Base-by-base conservation (phyloP, 2,888 invertebrate genomes). In the Tenthredo notha region DNA sequence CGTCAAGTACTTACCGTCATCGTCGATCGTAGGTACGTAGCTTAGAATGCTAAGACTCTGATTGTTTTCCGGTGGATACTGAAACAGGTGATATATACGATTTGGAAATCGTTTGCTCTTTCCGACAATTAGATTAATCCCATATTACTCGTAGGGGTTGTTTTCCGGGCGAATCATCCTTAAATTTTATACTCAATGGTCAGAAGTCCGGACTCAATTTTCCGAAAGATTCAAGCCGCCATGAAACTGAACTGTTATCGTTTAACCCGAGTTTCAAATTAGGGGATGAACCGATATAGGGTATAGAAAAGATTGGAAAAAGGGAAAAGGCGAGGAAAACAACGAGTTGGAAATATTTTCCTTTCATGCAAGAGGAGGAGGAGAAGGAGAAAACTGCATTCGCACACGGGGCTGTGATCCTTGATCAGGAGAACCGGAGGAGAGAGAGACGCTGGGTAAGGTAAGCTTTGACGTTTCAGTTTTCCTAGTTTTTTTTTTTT, bases 1-100 rank as follows among this genome's bases (percentile, higher is more conserved):
- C 88, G 97, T 97, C 94, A 98, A 95, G 95, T 97, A 97, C 94
- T 97, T 97, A 90, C 98, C 98, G 93, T 98, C 97, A 94, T 98
- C 98, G 91, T 98, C 97, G 90, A 97, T 97, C 89, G 95, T 95
- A 85, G 98, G 98, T 89, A 96, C 96, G 93, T 97, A 96, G 90
- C 96, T 96, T 90, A 98, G 95, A 91, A 98, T 96, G 94, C 98
- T 98, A 90, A 97, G 94, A 86, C 96, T 97, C 87, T 93, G 91
- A 95, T 97, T 97, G 95, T 97, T 97, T 91, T 95, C 95, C 93
- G 97, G 96, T 77, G 97, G 96, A 94, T 96, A 97, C 97, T 98
- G 95, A 85, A 94, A 94, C 85, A 78, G 5, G 21, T 12, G 12
- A 25, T 2, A 6, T 9, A 7, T 9, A 33, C 33, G 18, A 61